phyloP scores from a whole-genome alignment of 2,113 vertebrate genomes.

The Fregata magnificens region DNA sequence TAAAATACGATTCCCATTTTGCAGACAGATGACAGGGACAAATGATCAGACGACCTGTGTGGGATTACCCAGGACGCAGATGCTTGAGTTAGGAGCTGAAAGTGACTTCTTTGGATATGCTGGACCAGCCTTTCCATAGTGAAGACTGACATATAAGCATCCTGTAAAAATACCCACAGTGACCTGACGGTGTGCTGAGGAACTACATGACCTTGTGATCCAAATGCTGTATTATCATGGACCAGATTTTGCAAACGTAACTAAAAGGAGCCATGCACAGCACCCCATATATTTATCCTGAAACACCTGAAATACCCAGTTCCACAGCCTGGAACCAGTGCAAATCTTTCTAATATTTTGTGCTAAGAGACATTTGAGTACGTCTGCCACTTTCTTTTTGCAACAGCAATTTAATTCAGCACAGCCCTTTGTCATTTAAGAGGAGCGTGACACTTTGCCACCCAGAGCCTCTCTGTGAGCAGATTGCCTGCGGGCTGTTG shows the following conservation, averaged over 20 bases:
- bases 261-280: not conserved
- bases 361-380: not conserved
- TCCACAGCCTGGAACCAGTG: not conserved
- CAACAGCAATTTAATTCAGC: not conserved
- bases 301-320: not conserved
- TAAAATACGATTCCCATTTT: not conserved
- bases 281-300: not conserved
- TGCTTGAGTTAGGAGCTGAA: not conserved
- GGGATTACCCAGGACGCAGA: not conserved
- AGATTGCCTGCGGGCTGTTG: rapidly evolving
- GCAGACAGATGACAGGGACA: not conserved
- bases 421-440: not conserved
- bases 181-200: not conserved
- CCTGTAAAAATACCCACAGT: not conserved
- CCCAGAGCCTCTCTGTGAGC: not conserved
- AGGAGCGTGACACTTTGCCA: not conserved
- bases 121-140: not conserved
- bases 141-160: not conserved
- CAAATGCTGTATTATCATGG: not conserved
- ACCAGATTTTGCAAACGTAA: not conserved
- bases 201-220: not conserved
- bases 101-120: rapidly evolving
- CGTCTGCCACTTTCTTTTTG: not conserved
- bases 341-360: not conserved
- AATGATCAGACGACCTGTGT: not conserved